Conservation (phyloP, 23 tunicate species). For the Oikopleura dioica region DNA sequence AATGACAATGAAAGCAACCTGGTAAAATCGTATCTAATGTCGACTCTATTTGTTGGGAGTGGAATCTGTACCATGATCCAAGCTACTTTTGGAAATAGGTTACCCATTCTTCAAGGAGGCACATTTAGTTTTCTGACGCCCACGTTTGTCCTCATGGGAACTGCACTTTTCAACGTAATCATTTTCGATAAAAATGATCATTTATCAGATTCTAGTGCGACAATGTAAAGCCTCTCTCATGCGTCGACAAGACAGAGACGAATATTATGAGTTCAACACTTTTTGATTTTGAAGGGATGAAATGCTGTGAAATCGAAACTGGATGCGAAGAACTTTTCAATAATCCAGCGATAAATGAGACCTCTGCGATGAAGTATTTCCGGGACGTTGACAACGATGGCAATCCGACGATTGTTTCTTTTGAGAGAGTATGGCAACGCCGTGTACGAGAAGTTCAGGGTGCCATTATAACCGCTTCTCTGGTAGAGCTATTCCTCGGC, state of each 20-base stretch:
- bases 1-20: too few relatives aligned
- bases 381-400: not conserved
- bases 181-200: too few relatives aligned
- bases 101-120: not conserved
- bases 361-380: not conserved
- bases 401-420: not conserved
- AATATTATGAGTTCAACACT: too few relatives aligned
- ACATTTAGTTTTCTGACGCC: not conserved
- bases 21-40: too few relatives aligned
- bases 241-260: not conserved
- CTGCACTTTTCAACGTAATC: not conserved
- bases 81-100: too few relatives aligned
- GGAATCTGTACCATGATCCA: too few relatives aligned
- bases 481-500: conserved; percentile 36
- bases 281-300: not conserved
- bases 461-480: conserved; percentile 60
- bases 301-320: not conserved
- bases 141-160: not conserved
- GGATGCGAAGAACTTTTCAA: not conserved
- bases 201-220: too few relatives aligned
- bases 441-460: conserved; percentile 15
- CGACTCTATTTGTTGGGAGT: too few relatives aligned
- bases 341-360: not conserved
- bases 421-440: not conserved
- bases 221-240: not conserved